phyloP scores from a whole-genome alignment of 30 jellyfish, hydroid and myxozoan genomes.

The Chrysaora quinquecirrha region DNA sequence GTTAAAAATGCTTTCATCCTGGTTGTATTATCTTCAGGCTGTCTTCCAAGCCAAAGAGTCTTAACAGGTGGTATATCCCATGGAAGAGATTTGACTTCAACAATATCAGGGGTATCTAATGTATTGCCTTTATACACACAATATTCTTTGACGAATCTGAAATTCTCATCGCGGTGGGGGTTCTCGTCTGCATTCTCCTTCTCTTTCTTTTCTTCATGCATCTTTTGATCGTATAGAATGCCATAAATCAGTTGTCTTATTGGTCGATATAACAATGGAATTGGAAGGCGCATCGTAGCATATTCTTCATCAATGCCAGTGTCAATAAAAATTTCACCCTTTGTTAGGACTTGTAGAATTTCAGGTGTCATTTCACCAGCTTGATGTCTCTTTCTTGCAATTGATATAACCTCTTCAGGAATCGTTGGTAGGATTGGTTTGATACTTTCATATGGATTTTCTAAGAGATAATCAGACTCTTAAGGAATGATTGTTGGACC shows the following conservation, averaged over 20 bases:
- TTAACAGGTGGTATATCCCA: conserved; percentile 93
- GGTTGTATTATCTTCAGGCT: conserved; percentile 78
- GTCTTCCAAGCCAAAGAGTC: conserved; percentile 91
- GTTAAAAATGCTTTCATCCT: conserved; percentile 91
- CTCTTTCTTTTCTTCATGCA: conserved; percentile 29
- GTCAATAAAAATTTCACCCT: conserved; percentile 73
- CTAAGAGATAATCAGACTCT: too few species aligned
- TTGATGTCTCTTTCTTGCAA: conserved; percentile 86
- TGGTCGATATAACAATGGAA: conserved; percentile 88
- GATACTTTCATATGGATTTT: conserved; percentile 24
- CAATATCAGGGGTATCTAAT: conserved; percentile 75
- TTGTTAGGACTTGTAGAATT: conserved; percentile 70
- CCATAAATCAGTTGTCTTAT: conserved; percentile 88
- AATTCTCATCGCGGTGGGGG: conserved; percentile 3
- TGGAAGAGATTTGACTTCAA: conserved; percentile 66
- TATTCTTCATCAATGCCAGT: conserved; percentile 82
- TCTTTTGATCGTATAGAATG: conserved; percentile 81
- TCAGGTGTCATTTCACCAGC: conserved; percentile 94
- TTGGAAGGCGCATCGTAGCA: conserved; percentile 82
- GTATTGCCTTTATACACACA: conserved; percentile 74
- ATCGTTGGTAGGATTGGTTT: conserved; percentile 43
- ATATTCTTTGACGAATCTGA: conserved; percentile 76
- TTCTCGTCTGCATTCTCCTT: conserved; percentile 19
- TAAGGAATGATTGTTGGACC: too few species aligned
- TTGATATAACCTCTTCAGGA: conserved; percentile 62